Conservation (phyloP, 2,797 vertebrate genomes). For the Semaprochilodus insignis region DNA sequence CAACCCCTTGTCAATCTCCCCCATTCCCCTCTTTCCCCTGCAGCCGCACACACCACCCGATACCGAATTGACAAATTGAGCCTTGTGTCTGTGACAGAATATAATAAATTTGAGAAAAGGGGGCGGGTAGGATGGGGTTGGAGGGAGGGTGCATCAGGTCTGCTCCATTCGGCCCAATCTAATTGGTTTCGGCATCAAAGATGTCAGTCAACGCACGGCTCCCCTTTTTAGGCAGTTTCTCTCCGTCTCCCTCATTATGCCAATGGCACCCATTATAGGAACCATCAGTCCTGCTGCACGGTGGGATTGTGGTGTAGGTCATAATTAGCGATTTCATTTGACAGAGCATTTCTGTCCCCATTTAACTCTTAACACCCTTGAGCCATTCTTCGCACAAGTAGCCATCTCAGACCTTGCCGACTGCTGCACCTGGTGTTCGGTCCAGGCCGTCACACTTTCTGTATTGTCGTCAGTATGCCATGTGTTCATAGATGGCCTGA, state of each 20-base stretch:
- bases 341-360: constrained; percentile 59
- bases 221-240: constrained; percentile 84
- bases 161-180: constrained; percentile 86
- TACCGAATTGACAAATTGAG: constrained; percentile 91
- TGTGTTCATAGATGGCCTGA: constrained; percentile 49
- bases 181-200: constrained; percentile 89
- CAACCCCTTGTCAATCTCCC: constrained; percentile 61
- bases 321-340: constrained; percentile 82
- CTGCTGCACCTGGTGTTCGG: constrained; percentile 57
- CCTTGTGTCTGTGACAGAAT: constrained; percentile 90
- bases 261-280: constrained; percentile 86
- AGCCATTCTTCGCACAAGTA: constrained; percentile 56
- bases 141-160: constrained; percentile 78
- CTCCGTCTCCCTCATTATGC: constrained; percentile 82
- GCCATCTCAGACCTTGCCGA: constrained; percentile 47
- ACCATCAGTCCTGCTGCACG: constrained; percentile 85
- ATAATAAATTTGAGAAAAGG: constrained; percentile 86
- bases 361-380: constrained; percentile 61
- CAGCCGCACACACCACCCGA: constrained; percentile 82
- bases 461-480: constrained; percentile 43
- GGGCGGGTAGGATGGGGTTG: constrained; percentile 28
- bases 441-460: constrained; percentile 47
- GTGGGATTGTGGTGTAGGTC: constrained; percentile 85
- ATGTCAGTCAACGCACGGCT: constrained; percentile 89
- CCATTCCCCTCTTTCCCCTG: constrained; percentile 73